phyloP scores from a whole-genome alignment of 2,888 invertebrate genomes.

The Urechis unicinctus region DNA sequence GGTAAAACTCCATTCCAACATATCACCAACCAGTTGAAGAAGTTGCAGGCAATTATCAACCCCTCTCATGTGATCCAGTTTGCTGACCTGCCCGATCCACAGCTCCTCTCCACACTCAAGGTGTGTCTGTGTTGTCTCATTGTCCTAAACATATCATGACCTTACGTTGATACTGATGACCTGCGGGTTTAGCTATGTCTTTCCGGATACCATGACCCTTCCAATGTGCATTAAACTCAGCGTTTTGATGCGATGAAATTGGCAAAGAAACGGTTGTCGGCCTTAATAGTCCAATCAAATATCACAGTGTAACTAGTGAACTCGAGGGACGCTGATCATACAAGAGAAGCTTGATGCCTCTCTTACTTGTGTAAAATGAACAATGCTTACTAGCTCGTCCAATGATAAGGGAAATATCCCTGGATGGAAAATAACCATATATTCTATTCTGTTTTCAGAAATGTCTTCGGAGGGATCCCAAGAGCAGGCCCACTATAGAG shows the following conservation, averaged over 20 bases:
- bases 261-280: too few relatives aligned
- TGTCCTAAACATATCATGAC: neutral
- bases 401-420: too few relatives aligned
- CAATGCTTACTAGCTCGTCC: too few relatives aligned
- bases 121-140: slow-evolving; percentile 18
- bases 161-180: neutral
- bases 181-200: too few relatives aligned
- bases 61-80: slow-evolving; percentile 69
- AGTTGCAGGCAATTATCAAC: slow-evolving; percentile 72
- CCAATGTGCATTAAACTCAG: too few relatives aligned
- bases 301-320: too few relatives aligned
- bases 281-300: too few relatives aligned
- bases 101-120: slow-evolving; percentile 38
- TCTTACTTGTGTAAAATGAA: too few relatives aligned
- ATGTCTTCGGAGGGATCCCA: slow-evolving; percentile 70
- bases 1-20: slow-evolving; percentile 85
- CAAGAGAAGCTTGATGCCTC: too few relatives aligned
- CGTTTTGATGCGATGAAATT: too few relatives aligned
- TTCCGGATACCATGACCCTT: too few relatives aligned
- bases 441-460: slow-evolving; percentile 42
- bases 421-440: neutral
- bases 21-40: slow-evolving; percentile 65
- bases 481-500: slow-evolving; percentile 66
- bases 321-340: too few relatives aligned
- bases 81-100: slow-evolving; percentile 54